Evolutionary conservation across 2,797 vertebrate genomes (phyloP).

Genomic region (Poeciliopsis gracilis): DNA sequence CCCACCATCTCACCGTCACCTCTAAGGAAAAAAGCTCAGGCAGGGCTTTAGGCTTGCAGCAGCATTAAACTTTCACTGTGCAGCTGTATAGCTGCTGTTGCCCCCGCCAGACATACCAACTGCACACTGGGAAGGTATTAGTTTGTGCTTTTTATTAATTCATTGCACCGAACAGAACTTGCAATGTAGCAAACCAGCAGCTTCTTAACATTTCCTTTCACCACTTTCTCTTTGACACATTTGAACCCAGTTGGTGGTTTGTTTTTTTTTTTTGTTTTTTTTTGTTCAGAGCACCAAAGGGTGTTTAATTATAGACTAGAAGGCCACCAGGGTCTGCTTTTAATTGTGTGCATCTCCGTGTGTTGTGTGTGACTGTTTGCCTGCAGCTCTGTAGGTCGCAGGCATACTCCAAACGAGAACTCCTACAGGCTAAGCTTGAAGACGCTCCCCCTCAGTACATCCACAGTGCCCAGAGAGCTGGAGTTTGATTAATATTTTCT

Average conservation of each 20-base stretch:
- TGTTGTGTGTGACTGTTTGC: constrained; percentile 57
- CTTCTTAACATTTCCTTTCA: constrained; percentile 46
- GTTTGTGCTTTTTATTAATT: constrained; percentile 79
- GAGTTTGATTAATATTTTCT: constrained; percentile 82
- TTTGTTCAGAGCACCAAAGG: constrained; percentile 62
- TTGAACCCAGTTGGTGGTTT: constrained; percentile 62
- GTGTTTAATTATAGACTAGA: constrained; percentile 83
- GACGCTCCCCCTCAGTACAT: constrained; percentile 64
- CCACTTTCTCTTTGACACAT: constrained; percentile 60
- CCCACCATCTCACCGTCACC: constrained; percentile 38
- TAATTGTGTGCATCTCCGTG: constrained; percentile 71
- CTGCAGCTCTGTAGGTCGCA: constrained; percentile 70
- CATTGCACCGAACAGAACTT: constrained; percentile 61
- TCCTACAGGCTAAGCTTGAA: constrained; percentile 82
- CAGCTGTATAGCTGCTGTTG: constrained; percentile 76
- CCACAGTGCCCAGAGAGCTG: constrained; percentile 56
- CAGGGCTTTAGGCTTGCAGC: constrained; percentile 67
- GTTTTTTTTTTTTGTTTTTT: constrained; percentile 18
- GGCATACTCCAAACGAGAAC: constrained; percentile 72
- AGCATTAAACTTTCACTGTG: constrained; percentile 81
- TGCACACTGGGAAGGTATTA: constrained; percentile 75
- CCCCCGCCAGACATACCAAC: constrained; percentile 69
- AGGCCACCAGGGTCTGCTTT: constrained; percentile 74
- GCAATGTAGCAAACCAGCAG: constrained; percentile 49
- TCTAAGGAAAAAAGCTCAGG: constrained; percentile 62